Percentiles rank a stretch among this genome's conserved stretches.
phyloP scores from a whole-genome alignment of 2,113 vertebrate genomes.

The Taxidea taxus region DNA sequence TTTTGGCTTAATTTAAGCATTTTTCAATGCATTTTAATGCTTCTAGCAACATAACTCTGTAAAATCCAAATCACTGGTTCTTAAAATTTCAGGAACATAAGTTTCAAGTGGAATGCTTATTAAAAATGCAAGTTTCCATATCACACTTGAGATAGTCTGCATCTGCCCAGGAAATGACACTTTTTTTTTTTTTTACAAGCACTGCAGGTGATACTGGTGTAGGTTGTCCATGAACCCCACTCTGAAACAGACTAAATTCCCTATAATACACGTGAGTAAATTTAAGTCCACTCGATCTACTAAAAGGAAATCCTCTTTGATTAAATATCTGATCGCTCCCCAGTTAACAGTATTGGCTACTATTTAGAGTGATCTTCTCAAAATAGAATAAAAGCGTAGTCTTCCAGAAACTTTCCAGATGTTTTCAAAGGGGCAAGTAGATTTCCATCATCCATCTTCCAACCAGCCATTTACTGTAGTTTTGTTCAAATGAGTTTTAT shows the following conservation, averaged over 20 bases:
- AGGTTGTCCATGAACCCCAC: not conserved
- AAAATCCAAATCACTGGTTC: constrained; percentile 38
- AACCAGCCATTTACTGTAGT: not conserved
- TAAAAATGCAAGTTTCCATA: constrained; percentile 45
- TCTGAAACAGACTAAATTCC: not conserved
- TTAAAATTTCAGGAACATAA: constrained; percentile 48
- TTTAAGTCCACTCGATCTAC: not conserved
- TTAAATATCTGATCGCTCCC: not conserved
- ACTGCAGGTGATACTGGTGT: not conserved
- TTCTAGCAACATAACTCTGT: constrained; percentile 12
- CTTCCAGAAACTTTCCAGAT: not conserved
- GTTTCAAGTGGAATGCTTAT: constrained; percentile 32
- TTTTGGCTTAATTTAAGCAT: constrained; percentile 4
- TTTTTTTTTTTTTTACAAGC: not conserved
- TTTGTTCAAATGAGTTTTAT: not conserved
- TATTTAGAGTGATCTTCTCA: not conserved
- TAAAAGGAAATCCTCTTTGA: not conserved
- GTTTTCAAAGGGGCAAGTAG: not conserved
- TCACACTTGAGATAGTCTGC: not conserved
- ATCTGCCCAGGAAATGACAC: constrained; percentile 38
- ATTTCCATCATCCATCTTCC: not conserved
- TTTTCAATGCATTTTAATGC: constrained; percentile 30
- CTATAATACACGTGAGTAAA: not conserved
- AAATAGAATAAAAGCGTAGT: not conserved
- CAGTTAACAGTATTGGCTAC: not conserved